phyloP scores from a whole-genome alignment of 2,797 vertebrate species.

The Lutjanus argentimaculatus region DNA sequence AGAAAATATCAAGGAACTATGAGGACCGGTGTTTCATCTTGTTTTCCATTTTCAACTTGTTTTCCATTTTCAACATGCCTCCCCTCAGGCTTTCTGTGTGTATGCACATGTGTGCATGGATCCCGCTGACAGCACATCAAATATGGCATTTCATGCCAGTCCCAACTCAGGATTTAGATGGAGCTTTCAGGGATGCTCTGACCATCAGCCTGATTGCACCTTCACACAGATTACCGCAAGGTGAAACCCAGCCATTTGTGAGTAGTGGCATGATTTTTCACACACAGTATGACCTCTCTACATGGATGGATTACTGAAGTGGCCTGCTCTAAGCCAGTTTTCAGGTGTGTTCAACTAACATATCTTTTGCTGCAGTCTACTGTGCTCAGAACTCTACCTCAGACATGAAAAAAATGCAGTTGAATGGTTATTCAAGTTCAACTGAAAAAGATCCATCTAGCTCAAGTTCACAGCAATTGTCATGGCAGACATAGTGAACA shows the following conservation, averaged over 20 bases:
- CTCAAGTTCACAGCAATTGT: neutral
- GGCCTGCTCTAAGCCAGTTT: too few relatives aligned
- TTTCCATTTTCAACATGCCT: neutral
- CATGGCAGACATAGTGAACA: too few relatives aligned
- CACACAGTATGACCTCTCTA: neutral
- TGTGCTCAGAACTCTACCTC: too few relatives aligned
- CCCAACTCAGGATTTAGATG: neutral
- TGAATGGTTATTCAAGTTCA: too few relatives aligned
- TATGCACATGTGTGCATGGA: constrained; percentile 1
- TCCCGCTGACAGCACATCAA: constrained; percentile 21
- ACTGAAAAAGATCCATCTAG: too few relatives aligned
- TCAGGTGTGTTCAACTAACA: too few relatives aligned
- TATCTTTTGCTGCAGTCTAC: too few relatives aligned
- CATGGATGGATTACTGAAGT: neutral
- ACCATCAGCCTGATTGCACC: neutral
- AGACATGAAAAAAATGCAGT: too few relatives aligned
- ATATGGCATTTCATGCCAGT: constrained; percentile 6
- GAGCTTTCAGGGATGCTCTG: neutral
- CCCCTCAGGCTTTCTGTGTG: constrained; percentile 9
- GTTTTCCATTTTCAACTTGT: neutral
- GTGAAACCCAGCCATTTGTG: constrained; percentile 1
- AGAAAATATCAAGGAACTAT: constrained; percentile 30
- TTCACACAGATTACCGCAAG: constrained; percentile 15
- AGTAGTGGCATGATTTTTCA: neutral
- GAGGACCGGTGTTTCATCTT: constrained; percentile 28